phyloP scores from a whole-genome alignment of 2,797 vertebrate genomes.

The Bovichtus diacanthus region DNA sequence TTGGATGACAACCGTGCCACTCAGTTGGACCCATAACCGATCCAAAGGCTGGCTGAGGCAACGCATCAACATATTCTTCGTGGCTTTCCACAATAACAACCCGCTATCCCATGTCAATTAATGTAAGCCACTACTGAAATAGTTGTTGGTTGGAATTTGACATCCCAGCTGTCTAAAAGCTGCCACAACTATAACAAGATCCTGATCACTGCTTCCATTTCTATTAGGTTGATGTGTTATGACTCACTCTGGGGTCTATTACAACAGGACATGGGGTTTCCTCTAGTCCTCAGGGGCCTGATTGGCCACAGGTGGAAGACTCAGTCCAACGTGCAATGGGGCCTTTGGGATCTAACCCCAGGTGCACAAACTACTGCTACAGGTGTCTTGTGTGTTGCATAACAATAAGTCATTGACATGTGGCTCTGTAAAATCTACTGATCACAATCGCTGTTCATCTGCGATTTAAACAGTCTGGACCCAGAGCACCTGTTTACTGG shows the following conservation, averaged over 20 bases:
- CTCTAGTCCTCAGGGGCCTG: not conserved
- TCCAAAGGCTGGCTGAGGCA: constrained; percentile 19
- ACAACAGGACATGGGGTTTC: not conserved
- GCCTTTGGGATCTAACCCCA: constrained; percentile 22
- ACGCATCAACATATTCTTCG: not conserved
- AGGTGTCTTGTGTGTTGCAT: not conserved
- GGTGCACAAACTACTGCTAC: constrained; percentile 10
- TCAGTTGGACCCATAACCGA: constrained; percentile 6
- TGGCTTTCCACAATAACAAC: constrained; percentile 13
- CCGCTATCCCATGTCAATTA: not conserved
- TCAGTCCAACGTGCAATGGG: not conserved
- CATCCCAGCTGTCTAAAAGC: constrained; percentile 9
- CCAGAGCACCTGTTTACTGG: not conserved
- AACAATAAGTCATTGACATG: constrained; percentile 4
- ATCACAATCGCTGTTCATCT: constrained; percentile 1
- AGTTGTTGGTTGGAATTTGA: constrained; percentile 4
- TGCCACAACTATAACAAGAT: not conserved
- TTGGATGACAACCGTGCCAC: constrained; percentile 9
- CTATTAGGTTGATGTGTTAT: not conserved
- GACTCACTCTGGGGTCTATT: not conserved
- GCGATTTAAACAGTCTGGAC: not conserved
- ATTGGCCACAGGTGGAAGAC: not conserved
- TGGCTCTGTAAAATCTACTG: constrained; percentile 6
- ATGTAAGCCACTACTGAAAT: not conserved
- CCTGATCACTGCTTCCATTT: not conserved